Percentiles rank a stretch among this genome's conserved stretches.
These are phyloP conservation scores for Rallus crepitans DNA, from an alignment of 2,797 vertebrate genomes.

Conservation along the genomic window DNA sequence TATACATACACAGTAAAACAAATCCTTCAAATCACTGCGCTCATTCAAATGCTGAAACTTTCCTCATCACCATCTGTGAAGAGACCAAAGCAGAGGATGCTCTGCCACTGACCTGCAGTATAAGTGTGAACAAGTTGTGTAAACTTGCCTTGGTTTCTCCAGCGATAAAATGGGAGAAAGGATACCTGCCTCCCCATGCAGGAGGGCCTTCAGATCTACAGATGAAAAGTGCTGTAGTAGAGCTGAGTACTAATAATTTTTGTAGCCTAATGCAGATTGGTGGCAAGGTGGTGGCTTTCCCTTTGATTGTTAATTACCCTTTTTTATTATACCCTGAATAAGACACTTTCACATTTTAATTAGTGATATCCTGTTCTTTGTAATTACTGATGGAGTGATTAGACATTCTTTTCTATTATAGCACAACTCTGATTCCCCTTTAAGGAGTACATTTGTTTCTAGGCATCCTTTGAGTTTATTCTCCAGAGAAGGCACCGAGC, in stretches of 20 bases:
- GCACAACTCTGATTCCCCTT: background rate
- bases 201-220: background rate
- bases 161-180: background rate
- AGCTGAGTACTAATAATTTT: background rate
- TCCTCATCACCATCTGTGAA: background rate
- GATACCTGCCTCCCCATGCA: fast-evolving
- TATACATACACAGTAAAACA: background rate
- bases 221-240: background rate
- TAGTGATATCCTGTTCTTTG: slow-evolving; percentile 55
- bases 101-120: background rate
- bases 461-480: background rate
- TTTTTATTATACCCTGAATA: slow-evolving; percentile 1
- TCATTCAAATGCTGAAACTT: background rate
- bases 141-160: background rate
- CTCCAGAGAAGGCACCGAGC: background rate
- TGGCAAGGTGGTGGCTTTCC: slow-evolving; percentile 5
- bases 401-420: slow-evolving; percentile 10
- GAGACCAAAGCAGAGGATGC: background rate
- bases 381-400: slow-evolving; percentile 63
- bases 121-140: background rate
- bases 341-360: slow-evolving; percentile 59
- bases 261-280: background rate
- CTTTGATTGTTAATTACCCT: slow-evolving; percentile 35
- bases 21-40: background rate
- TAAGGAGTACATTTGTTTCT: background rate